Percentiles rank a stretch among this genome's conserved stretches.
Conservation (phyloP, 2,888 invertebrate species). For the Reticulitermes lucifugus region DNA sequence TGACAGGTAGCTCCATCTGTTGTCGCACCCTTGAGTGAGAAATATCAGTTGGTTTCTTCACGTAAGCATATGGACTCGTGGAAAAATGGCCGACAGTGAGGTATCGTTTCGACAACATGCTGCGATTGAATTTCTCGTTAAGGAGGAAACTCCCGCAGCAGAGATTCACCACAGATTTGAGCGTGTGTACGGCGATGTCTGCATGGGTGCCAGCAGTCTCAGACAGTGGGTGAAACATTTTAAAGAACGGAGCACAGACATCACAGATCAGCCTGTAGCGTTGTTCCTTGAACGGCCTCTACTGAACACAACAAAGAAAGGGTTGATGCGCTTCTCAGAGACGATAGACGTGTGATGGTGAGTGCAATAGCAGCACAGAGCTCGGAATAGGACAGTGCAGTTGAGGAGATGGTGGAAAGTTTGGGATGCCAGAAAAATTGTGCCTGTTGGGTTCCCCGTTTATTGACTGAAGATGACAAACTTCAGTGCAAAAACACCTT, state of each 20-base stretch:
- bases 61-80: background rate
- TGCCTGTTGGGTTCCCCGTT: too few relatives aligned
- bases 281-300: background rate
- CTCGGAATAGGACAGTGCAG: background rate
- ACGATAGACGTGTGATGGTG: background rate
- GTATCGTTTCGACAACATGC: background rate
- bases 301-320: background rate
- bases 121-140: background rate
- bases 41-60: background rate
- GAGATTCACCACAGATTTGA: too few relatives aligned
- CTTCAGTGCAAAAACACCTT: too few relatives aligned
- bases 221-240: background rate
- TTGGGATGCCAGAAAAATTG: too few relatives aligned
- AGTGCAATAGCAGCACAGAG: background rate
- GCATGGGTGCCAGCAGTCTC: background rate
- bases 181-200: background rate
- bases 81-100: background rate
- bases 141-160: too few relatives aligned
- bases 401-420: too few relatives aligned
- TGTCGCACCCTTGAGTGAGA: too few relatives aligned
- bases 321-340: background rate
- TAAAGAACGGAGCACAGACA: background rate
- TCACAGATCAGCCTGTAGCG: background rate
- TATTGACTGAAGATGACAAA: too few relatives aligned
- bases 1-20: too few relatives aligned